Base-by-base conservation (phyloP, 2,888 invertebrate genomes). In the Isotomurus palustris region DNA sequence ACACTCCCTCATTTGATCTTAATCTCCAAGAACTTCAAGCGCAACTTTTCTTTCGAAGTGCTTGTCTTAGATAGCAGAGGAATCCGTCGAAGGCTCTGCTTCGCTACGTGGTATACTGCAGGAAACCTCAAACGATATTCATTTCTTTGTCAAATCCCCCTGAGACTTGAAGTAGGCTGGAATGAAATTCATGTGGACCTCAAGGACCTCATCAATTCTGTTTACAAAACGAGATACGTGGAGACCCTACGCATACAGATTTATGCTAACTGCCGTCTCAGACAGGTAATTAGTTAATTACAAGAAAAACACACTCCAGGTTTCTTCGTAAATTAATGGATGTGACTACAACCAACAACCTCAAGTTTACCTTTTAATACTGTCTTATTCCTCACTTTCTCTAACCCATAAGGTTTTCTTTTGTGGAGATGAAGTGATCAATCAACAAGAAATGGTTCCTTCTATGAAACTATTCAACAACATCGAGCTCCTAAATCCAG, bases 91-190 rank as follows among this genome's bases (percentile, higher is more conserved):
- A 45, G 68, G 21, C 62, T 64, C 29, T 47, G 47, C 8, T 61
- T 64, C 43, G 61, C 64, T 6, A 64, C 61, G n/a, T 57, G 59
- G 57, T 57, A 49, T 24, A 60, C 52, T 21, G 59, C 59, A 14
- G 41, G 52, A 3, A 24, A 40, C 24, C 52, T 61, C 24, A 62
- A 56, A 50, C 56, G 60, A 44, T 50, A 52, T 24, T 56, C 66
- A 3, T 58, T 56, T 35, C 58, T 68, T 28, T 64, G 64, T 29
- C 56, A 58, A n/a, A 38, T 68, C 14, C 65, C 68, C 3, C 36
- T 68, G 44, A 49, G 57, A 19, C 32, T 70, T 21, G 67, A 68
- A 24, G 63, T 67, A 24, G 70, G 70, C 1, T 70, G 70, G 70
- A 67, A 70, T 52, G 64, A 68, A 56, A 52, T 70, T 48, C 58